Evolutionary conservation across 1,140 invertebrate species (phyloP).

Genomic region (Sitophilus oryzae): DNA sequence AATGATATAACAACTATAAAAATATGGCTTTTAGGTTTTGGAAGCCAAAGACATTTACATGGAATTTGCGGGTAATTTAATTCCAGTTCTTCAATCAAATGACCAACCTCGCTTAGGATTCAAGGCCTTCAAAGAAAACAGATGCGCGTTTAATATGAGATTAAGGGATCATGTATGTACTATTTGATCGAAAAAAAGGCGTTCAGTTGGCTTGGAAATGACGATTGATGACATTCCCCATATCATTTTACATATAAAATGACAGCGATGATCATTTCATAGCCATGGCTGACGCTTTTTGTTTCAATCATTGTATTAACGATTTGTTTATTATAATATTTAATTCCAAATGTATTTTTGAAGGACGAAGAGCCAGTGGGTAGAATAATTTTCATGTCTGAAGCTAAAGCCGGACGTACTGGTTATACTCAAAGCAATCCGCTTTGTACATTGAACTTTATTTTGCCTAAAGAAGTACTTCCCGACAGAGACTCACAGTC

Average conservation of each 20-base stretch:
- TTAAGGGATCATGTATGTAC: constrained; percentile 66
- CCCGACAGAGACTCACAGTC: constrained; percentile 64
- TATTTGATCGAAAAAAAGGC: too few relatives aligned
- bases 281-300: too few relatives aligned
- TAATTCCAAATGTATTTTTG: constrained; percentile 6
- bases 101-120: constrained; percentile 84
- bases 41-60: constrained; percentile 84
- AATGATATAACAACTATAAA: background rate
- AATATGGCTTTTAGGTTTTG: constrained; percentile 54
- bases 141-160: constrained; percentile 82
- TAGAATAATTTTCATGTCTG: constrained; percentile 90
- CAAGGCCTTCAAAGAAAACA: constrained; percentile 90
- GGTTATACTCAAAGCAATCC: constrained; percentile 80
- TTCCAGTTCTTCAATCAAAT: constrained; percentile 89
- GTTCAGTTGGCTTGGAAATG: too few relatives aligned
- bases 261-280: too few relatives aligned
- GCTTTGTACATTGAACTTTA: constrained; percentile 85
- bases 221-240: too few relatives aligned
- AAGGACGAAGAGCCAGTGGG: constrained; percentile 72
- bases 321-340: background rate
- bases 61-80: constrained; percentile 93
- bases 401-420: constrained; percentile 72
- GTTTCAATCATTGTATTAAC: background rate
- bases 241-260: too few relatives aligned
- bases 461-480: constrained; percentile 71